These are phyloP conservation scores for Archaeoteleia sp. DNA, from an alignment of 2,888 invertebrate species.

Conservation along the genomic window DNA sequence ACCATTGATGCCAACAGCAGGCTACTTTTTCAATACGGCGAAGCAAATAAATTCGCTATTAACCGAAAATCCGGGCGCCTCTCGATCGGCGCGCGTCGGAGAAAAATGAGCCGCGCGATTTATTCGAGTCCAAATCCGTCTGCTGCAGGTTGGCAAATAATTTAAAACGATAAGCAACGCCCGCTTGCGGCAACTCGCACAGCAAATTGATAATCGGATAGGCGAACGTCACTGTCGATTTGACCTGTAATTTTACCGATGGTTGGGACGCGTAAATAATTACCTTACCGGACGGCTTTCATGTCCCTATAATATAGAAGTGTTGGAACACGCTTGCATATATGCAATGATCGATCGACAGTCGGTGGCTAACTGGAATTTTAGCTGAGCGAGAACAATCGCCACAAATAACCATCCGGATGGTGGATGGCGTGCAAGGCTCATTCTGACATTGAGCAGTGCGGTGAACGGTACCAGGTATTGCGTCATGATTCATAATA, in stretches of 20 bases:
- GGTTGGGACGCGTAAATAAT: slow-evolving; percentile 22
- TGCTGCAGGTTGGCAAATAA: slow-evolving; percentile 30
- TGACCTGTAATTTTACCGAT: slow-evolving; percentile 29
- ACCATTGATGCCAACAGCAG: slow-evolving; percentile 49
- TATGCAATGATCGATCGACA: slow-evolving; percentile 32
- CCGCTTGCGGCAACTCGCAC: slow-evolving; percentile 9
- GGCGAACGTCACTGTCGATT: slow-evolving; percentile 31
- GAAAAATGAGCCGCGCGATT: slow-evolving; percentile 40
- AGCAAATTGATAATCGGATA: slow-evolving; percentile 38
- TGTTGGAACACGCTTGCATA: not conserved
- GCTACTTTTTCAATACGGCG: slow-evolving; percentile 51
- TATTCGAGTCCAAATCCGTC: slow-evolving; percentile 41
- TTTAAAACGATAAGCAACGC: slow-evolving; percentile 46
- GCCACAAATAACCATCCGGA: slow-evolving; percentile 46
- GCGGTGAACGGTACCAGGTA: slow-evolving; percentile 40
- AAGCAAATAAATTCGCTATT: slow-evolving; percentile 52
- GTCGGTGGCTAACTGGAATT: slow-evolving; percentile 26
- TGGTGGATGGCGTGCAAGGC: slow-evolving; percentile 43
- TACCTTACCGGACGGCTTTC: slow-evolving; percentile 12
- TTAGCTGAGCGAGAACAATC: slow-evolving; percentile 41
- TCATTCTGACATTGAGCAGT: slow-evolving; percentile 41
- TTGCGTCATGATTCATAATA: slow-evolving; percentile 51
- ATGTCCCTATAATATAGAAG: slow-evolving; percentile 1
- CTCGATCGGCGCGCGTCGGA: slow-evolving; percentile 19
- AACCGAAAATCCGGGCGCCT: slow-evolving; percentile 31